Conservation (phyloP, 1,140 invertebrate genomes). For the Zaprionus vittiger region DNA sequence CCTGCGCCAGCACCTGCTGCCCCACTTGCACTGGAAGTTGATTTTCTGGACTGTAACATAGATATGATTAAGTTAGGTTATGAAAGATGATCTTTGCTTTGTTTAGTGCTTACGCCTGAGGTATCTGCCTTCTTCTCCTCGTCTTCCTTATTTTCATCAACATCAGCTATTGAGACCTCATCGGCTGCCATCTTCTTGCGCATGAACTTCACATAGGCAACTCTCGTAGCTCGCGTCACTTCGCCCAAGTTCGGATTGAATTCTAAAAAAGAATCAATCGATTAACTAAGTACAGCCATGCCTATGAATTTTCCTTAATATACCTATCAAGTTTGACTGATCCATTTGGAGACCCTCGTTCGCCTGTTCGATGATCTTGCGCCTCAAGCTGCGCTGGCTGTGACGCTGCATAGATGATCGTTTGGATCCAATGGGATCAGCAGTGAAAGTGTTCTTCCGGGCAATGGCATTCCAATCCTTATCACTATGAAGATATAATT, state of each 20-base stretch:
- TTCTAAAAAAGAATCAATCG: conserved; percentile 84
- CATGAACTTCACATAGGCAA: conserved; percentile 95
- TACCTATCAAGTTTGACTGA: conserved; percentile 85
- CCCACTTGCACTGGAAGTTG: not conserved
- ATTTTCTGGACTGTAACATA: conserved; percentile 55
- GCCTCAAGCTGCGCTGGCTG: conserved; percentile 89
- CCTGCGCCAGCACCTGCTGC: conserved; percentile 4
- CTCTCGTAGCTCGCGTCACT: conserved; percentile 89
- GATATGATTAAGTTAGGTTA: not conserved
- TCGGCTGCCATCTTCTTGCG: conserved; percentile 86
- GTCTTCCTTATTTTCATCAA: conserved; percentile 27
- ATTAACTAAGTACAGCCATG: too few species aligned
- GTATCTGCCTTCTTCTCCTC: conserved; percentile 52
- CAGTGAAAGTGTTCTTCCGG: conserved; percentile 87
- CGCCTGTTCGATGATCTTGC: conserved; percentile 87
- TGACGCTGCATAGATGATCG: conserved; percentile 87
- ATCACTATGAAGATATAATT: conserved; percentile 72
- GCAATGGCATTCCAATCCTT: conserved; percentile 95
- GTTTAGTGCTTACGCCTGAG: conserved; percentile 36
- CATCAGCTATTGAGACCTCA: conserved; percentile 66
- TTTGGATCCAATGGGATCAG: conserved; percentile 92
- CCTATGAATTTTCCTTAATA: not conserved
- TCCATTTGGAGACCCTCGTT: conserved; percentile 84
- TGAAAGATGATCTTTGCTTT: not conserved
- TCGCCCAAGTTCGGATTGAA: conserved; percentile 92